A percentile compares a stretch with the other conserved stretches of the same genome.
Conservation (phyloP, 1,140 invertebrate species). For the Hylaeus anthracinus region DNA sequence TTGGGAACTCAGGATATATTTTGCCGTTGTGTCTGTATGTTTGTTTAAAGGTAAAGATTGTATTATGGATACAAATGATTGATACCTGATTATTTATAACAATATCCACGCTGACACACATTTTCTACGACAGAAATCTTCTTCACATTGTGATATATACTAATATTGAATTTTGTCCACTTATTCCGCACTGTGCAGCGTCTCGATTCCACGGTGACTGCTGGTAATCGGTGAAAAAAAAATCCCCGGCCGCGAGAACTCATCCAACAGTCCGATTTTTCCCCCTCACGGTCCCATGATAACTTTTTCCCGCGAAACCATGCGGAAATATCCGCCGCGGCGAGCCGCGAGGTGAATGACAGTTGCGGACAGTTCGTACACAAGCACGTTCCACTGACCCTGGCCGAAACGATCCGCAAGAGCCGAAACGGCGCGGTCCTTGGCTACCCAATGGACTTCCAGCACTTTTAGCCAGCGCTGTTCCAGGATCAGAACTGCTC, state of each 20-base stretch:
- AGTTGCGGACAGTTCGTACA: slow-evolving; percentile 66
- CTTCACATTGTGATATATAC: too few relatives aligned
- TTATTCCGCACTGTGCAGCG: too few relatives aligned
- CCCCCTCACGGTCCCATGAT: background rate
- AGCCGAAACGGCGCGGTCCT: slow-evolving; percentile 47
- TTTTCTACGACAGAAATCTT: too few relatives aligned
- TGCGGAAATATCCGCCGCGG: slow-evolving; percentile 40
- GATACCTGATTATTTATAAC: too few relatives aligned
- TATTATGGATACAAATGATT: too few relatives aligned
- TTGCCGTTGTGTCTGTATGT: too few relatives aligned
- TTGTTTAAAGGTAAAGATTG: too few relatives aligned
- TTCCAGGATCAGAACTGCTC: slow-evolving; percentile 45
- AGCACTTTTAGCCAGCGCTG: slow-evolving; percentile 57
- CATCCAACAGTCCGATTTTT: slow-evolving; percentile 15
- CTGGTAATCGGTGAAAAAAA: background rate
- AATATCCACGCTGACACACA: too few relatives aligned
- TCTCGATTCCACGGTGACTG: too few relatives aligned
- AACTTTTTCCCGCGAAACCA: slow-evolving; percentile 37
- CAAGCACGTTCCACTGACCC: slow-evolving; percentile 68
- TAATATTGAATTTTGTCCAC: too few relatives aligned
- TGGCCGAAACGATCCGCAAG: slow-evolving; percentile 61
- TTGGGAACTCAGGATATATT: too few relatives aligned
- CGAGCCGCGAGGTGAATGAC: slow-evolving; percentile 61
- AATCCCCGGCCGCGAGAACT: slow-evolving; percentile 23
- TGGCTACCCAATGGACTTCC: slow-evolving; percentile 32